Conservation (phyloP, 2,888 invertebrate genomes). For the Osedax frankpressi region DNA sequence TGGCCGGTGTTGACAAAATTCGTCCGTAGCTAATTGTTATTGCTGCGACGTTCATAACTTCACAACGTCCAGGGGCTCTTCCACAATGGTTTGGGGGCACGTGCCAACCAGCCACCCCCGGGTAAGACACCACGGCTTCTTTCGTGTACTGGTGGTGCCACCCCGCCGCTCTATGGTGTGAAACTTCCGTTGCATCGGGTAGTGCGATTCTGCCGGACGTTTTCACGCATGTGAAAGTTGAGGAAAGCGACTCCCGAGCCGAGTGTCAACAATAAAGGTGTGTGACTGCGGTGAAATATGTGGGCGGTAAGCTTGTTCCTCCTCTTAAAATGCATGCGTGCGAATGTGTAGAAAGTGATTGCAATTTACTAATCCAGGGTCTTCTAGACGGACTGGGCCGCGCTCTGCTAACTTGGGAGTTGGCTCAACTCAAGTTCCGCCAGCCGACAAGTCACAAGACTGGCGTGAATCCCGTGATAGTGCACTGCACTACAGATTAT, state of each 20-base stretch:
- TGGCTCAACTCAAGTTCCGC: neutral
- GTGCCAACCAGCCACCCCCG: too few species aligned
- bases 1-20: too few species aligned
- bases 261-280: conserved; percentile 5
- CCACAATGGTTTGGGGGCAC: too few species aligned
- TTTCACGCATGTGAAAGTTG: conserved; percentile 6
- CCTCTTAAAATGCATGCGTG: neutral
- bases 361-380: neutral
- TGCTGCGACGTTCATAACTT: too few species aligned
- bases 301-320: neutral
- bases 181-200: conserved; percentile 2
- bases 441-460: conserved; percentile 6
- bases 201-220: neutral
- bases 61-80: too few species aligned
- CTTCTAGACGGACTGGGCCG: neutral
- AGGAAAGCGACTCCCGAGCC: neutral
- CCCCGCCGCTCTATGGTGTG: too few species aligned
- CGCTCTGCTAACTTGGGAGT: neutral
- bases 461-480: too few species aligned
- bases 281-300: neutral
- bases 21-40: too few species aligned
- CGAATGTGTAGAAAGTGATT: neutral
- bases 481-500: too few species aligned
- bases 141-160: too few species aligned
- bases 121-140: too few species aligned